Evolutionary conservation across 2,888 invertebrate genomes (phyloP), one percentile per base, ranked within the genome.

Genomic region (Nasonovia ribisnigri): DNA sequence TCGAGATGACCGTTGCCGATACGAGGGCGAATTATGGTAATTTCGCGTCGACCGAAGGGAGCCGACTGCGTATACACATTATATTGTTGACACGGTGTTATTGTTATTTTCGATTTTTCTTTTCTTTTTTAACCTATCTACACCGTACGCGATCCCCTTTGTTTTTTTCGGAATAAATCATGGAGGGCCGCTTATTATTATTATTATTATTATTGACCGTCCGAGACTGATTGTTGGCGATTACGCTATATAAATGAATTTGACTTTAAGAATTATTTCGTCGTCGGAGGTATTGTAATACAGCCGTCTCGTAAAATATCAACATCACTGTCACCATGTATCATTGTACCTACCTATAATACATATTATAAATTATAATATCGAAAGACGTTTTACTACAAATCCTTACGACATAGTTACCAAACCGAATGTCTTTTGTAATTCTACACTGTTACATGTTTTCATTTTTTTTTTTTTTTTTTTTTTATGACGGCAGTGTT

Each of bases 91-190:
- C 92, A 84, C 43, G 88, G 88, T 84, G 77, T 92, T 92, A 92
- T 92, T 88, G 84, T 92, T 42, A n/a, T 88, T 54, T 43, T 91
- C 46, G 54, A n/a, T 88, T 84, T 29, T 36, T 77, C 26, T 51
- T 46, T 48, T 36, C 67, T 29, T 43, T 92, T 88, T 11, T 51
- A 8, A 42, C 54, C 36, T 77, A 77, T 51, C 88, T n/a, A 88
- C 20, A 84, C 46, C 6, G 36, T 51, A 84, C 20, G 67, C 60
- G 57, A 87, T 77, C 77, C 48, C 51, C 57, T 89, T 84, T 43
- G 46, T 84, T 93, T 57, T 89, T 93, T 84, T 89, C 46, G 57
- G 93, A 93, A 93, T 93, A 93, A 93, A 93, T 89, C 93, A 89
- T 84, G 46, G 54, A 51, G 57, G 26, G 86, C 36, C 48, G 46